A percentile compares a stretch with the other conserved stretches of the same genome.
Evolutionary conservation across 1,140 invertebrate species (phyloP).

Genomic region (Bombyx mandarina): DNA sequence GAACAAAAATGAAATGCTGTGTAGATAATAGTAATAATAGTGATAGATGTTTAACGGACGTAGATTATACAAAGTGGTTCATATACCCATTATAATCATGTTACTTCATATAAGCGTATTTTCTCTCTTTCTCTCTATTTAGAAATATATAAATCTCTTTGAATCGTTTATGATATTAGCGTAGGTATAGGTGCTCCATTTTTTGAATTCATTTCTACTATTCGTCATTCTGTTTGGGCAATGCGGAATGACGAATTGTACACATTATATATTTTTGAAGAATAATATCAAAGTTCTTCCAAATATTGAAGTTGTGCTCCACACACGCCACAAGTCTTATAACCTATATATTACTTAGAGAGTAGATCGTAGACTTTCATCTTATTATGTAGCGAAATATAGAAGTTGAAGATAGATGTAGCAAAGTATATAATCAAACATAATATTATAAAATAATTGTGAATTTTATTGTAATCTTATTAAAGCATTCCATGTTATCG

Average conservation of each 20-base stretch:
- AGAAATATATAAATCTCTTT: slow-evolving; percentile 19
- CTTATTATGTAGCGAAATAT: too few species aligned
- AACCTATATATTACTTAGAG: slow-evolving; percentile 5
- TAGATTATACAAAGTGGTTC: too few species aligned
- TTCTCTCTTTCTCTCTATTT: slow-evolving; percentile 6
- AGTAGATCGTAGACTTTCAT: too few species aligned
- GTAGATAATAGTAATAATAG: slow-evolving; percentile 71
- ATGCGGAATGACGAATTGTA: slow-evolving; percentile 66
- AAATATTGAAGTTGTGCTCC: slow-evolving; percentile 19
- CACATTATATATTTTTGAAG: slow-evolving; percentile 3
- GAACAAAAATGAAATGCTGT: slow-evolving; percentile 65
- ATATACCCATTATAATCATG: slow-evolving; percentile 14
- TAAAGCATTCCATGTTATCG: too few species aligned
- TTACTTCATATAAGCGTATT: slow-evolving; percentile 14
- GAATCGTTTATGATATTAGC: slow-evolving; percentile 32
- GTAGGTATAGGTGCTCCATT: slow-evolving; percentile 39
- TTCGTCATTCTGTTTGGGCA: slow-evolving; percentile 64
- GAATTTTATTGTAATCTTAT: not conserved
- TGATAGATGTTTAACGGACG: slow-evolving; percentile 10
- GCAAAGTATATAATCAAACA: not conserved
- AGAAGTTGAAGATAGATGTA: too few species aligned
- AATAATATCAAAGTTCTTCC: slow-evolving; percentile 16
- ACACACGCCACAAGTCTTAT: slow-evolving; percentile 9
- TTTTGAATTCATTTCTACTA: slow-evolving; percentile 22
- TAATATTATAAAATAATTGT: not conserved